A percentile compares a stretch with the other conserved stretches of the same genome.
These are phyloP conservation scores for Piscicola geometra DNA, from an alignment of 2,888 invertebrate genomes.

Conservation along the genomic window DNA sequence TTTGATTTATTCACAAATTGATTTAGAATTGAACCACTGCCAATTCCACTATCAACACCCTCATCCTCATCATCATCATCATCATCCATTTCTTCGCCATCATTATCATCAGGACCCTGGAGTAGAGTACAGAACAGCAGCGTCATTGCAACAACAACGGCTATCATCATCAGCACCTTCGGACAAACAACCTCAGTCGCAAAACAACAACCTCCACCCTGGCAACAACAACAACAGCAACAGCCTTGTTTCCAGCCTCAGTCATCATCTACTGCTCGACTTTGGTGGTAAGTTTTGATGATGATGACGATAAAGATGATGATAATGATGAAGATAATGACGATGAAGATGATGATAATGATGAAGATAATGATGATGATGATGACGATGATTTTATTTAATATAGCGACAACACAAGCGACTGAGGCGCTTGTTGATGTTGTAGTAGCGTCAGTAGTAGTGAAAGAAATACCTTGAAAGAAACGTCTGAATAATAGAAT, in stretches of 20 bases:
- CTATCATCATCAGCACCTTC: not conserved
- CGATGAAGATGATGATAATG: conserved; percentile 27
- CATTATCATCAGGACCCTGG: not conserved
- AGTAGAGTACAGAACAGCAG: not conserved
- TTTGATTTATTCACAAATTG: too few species aligned
- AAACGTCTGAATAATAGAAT: too few species aligned
- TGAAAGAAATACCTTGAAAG: too few species aligned
- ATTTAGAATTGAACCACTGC: too few species aligned
- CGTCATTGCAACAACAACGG: not conserved
- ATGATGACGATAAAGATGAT: conserved; percentile 26
- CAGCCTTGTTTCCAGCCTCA: conserved; percentile 24
- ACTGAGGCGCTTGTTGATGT: too few species aligned
- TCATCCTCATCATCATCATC: too few species aligned
- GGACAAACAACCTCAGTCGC: not conserved
- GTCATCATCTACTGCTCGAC: conserved; percentile 26
- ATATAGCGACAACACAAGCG: too few species aligned
- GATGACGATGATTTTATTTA: not conserved
- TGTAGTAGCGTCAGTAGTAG: too few species aligned
- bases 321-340: conserved; percentile 1
- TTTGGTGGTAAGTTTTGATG: conserved; percentile 12
- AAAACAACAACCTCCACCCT: not conserved
- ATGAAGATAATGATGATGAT: conserved; percentile 21
- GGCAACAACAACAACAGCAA: conserved; percentile 1
- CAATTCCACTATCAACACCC: too few species aligned
- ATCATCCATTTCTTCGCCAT: too few species aligned